A percentile compares a stretch with the other conserved stretches of the same genome.
phyloP scores from a whole-genome alignment of 2,113 vertebrate genomes.

The Thamnophis sirtalis region DNA sequence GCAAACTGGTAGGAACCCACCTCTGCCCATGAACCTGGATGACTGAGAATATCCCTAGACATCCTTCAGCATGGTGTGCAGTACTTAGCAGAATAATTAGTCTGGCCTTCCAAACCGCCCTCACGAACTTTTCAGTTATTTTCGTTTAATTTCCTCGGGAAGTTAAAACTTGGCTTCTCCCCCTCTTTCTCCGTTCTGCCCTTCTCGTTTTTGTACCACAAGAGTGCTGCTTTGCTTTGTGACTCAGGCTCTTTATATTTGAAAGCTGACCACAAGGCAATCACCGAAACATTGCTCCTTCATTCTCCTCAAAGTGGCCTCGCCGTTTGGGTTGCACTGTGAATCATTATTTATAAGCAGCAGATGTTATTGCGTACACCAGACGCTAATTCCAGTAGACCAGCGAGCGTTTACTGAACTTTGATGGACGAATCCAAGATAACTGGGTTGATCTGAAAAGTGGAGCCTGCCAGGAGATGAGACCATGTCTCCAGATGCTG shows the following conservation, averaged over 20 bases:
- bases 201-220: neutral
- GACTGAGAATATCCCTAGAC: too few species aligned
- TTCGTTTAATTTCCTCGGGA: neutral
- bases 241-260: neutral
- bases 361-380: neutral
- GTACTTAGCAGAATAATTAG: neutral
- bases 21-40: too few species aligned
- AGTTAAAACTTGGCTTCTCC: neutral
- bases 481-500: neutral
- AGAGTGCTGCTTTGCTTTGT: neutral
- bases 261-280: neutral
- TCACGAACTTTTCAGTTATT: neutral
- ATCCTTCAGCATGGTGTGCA: neutral
- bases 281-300: neutral
- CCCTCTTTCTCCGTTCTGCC: neutral
- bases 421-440: neutral
- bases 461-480: neutral
- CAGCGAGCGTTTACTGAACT: neutral
- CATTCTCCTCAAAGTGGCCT: neutral
- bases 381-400: neutral
- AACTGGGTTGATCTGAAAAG: neutral
- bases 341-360: neutral
- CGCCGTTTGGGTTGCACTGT: accelerated
- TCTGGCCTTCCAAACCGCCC: neutral
- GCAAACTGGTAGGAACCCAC: too few species aligned